Percentiles rank a stretch among this genome's conserved stretches.
These are phyloP conservation scores for Cherax destructor DNA, from an alignment of 1,140 invertebrate genomes.

Conservation along the genomic window DNA sequence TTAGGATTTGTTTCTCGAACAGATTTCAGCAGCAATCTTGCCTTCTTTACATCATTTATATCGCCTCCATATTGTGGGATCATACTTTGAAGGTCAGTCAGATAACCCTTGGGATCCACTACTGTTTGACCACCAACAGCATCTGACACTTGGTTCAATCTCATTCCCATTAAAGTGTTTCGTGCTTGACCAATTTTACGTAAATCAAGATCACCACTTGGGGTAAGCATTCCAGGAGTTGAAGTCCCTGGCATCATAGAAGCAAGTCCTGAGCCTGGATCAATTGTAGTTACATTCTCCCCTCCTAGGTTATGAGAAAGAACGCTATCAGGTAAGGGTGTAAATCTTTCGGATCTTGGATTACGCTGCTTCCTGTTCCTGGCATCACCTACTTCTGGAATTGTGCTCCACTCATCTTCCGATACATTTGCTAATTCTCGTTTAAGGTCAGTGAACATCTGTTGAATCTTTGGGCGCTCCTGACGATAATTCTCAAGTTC, in stretches of 20 bases:
- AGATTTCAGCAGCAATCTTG: slow-evolving; percentile 95
- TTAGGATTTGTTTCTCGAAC: slow-evolving; percentile 99
- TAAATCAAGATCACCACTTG: slow-evolving; percentile 95
- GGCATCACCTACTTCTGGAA: slow-evolving; percentile 99
- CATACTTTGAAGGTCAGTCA: slow-evolving; percentile 99
- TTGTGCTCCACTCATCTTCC: slow-evolving; percentile 96
- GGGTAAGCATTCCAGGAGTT: slow-evolving; percentile 83
- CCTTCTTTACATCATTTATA: slow-evolving; percentile 99
- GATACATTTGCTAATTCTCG: slow-evolving; percentile 90
- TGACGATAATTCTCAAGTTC: slow-evolving; percentile 98
- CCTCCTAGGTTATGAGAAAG: slow-evolving; percentile 92
- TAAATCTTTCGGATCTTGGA: slow-evolving; percentile 96
- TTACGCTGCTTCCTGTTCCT: slow-evolving; percentile 97
- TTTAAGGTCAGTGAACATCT: slow-evolving; percentile 99
- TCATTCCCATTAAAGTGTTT: slow-evolving; percentile 99
- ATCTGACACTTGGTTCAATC: slow-evolving; percentile 98
- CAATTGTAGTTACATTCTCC: slow-evolving; percentile 87
- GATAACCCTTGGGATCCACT: slow-evolving; percentile 99
- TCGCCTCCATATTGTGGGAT: slow-evolving; percentile 98
- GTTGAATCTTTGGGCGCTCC: slow-evolving; percentile 99
- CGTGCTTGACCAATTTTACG: slow-evolving; percentile 99
- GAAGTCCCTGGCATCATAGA: slow-evolving; percentile 84
- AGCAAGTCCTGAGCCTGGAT: slow-evolving; percentile 88
- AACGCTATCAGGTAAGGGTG: slow-evolving; percentile 97
- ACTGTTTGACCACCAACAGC: slow-evolving; percentile 99